Evolutionary conservation across 1,140 invertebrate genomes (phyloP).

Genomic region (Pseudomyrmex dendroicus): DNA sequence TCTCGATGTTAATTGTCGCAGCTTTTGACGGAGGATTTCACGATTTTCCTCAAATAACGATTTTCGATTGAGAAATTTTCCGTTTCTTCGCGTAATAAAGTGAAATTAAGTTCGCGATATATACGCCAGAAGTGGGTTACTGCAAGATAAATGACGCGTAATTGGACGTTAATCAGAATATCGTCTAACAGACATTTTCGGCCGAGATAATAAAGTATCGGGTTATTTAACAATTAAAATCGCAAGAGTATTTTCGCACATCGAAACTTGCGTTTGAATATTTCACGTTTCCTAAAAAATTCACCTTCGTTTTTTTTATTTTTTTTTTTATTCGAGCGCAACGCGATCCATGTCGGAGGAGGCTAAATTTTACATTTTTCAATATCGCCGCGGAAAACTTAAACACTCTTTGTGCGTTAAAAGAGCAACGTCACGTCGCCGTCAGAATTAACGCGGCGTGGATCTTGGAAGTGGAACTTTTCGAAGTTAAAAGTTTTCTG

Average conservation of each 20-base stretch:
- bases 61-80: too few species aligned
- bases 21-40: too few species aligned
- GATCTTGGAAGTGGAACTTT: slow-evolving; percentile 52
- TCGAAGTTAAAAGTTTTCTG: slow-evolving; percentile 54
- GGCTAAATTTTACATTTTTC: slow-evolving; percentile 61
- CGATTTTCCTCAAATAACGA: too few species aligned
- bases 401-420: slow-evolving; percentile 55
- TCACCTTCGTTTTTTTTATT: not conserved
- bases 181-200: not conserved
- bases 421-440: slow-evolving; percentile 31
- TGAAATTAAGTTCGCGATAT: not conserved
- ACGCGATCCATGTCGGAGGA: not conserved
- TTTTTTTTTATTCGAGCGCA: not conserved
- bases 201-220: slow-evolving; percentile 9
- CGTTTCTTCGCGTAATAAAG: not conserved
- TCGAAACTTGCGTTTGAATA: slow-evolving; percentile 30
- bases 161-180: not conserved
- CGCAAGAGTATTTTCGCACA: not conserved
- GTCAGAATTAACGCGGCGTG: slow-evolving; percentile 53
- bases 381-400: slow-evolving; percentile 47
- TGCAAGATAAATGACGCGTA: not conserved
- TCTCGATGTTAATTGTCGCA: too few species aligned
- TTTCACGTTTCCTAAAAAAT: slow-evolving; percentile 20
- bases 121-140: too few species aligned
- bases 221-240: slow-evolving; percentile 21